These are phyloP conservation scores for Brachyrhaphis roseni DNA, from an alignment of 2,797 vertebrate species.

Conservation along the genomic window DNA sequence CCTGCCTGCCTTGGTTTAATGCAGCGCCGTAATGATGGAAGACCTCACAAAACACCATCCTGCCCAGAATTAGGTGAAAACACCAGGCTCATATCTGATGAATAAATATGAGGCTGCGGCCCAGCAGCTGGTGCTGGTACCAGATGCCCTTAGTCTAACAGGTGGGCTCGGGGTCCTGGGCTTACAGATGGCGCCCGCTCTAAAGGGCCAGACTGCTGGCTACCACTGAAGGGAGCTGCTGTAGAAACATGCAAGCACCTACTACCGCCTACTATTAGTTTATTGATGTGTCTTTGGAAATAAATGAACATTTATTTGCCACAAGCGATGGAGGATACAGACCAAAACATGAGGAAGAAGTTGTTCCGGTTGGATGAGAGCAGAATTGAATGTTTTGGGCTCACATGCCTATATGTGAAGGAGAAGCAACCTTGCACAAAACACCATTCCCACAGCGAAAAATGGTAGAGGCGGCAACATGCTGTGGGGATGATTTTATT, in stretches of 20 bases:
- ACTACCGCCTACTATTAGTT: not conserved
- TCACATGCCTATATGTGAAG: not conserved
- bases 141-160: constrained; percentile 12
- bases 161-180: constrained; percentile 3
- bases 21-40: constrained; percentile 1
- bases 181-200: not conserved
- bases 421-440: not conserved
- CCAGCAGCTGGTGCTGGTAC: constrained; percentile 1
- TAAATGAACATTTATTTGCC: not conserved
- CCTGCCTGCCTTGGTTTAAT: not conserved
- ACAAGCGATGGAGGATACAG: not conserved
- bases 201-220: not conserved
- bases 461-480: not conserved
- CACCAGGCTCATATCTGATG: not conserved
- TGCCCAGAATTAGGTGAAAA: constrained; percentile 4
- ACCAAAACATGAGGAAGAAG: not conserved
- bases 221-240: not conserved
- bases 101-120: constrained; percentile 13
- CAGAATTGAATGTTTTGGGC: not conserved
- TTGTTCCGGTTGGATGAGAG: not conserved
- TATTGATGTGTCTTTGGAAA: not conserved
- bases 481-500: not conserved
- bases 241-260: not conserved
- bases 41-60: not conserved
- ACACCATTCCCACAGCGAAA: not conserved